Base-by-base conservation (phyloP, 2,797 vertebrate genomes). In the Pampus argenteus region DNA sequence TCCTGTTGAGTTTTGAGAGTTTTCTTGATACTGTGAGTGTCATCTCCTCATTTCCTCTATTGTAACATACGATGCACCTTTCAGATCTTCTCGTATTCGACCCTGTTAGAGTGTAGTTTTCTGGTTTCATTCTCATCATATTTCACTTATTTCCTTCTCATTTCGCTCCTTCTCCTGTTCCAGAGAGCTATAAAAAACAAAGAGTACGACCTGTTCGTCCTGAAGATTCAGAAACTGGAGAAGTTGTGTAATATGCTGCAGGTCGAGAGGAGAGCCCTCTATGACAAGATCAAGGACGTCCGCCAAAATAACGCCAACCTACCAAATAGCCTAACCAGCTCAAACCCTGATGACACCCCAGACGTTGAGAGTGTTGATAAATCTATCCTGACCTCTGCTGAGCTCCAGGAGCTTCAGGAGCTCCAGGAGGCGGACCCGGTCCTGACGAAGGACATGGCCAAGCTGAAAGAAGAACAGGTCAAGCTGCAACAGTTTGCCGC, bases 171-270 rank as follows among this genome's bases (percentile, higher is more conserved):
- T 6, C 9, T 9, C 40, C 20, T 54, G 6, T n/a, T 70, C 42
- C 92, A 99, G 98, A 97, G 97, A 94, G 82, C 93, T 0, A 85
- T 96, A 85, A 96, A 96, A 79, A 82, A 93, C 44, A 95, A 96
- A 85, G 97, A 99, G 89, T 97, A 97, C 0, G 96, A 97, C 2
- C 82, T 97, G 67, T 99, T 98, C 0, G 79, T 96, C 64, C 76
- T 97, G 86, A 99, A 97, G 94, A 97, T 99, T 20, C 93, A 95
- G 65, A 96, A 95, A 71, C 85, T 99, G 82, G 97, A 99, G 92
- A 96, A 93, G 36, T 92, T 99, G 44, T 99, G 98, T 26, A 93
- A 95, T 23, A 95, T 93, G 6, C 91, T 99, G 34, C 98, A 99
- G 85, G 95, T 97, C 1, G 98, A 99, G 89, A 96, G 98, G 70